Evolutionary conservation across 2,113 vertebrate species (phyloP).

Genomic region (Plecturocebus donacophilus): DNA sequence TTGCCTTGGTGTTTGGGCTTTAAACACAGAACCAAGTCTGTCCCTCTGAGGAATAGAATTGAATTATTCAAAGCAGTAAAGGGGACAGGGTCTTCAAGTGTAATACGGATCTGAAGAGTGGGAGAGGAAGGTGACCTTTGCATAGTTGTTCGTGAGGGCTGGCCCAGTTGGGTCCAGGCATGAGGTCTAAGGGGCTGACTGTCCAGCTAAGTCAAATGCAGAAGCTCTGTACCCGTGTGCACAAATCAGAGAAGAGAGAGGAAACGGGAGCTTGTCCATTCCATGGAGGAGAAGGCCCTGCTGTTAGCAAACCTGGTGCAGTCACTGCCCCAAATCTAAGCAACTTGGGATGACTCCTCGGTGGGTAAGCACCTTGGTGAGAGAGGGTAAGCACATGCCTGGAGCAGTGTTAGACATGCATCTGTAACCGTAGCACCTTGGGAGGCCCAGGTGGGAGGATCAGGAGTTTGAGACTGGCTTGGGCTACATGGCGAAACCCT

Average conservation of each 20-base stretch:
- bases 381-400: background rate
- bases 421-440: too few species aligned
- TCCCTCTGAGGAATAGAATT: background rate
- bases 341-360: background rate
- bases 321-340: background rate
- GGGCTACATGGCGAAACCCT: too few species aligned
- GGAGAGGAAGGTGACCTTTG: background rate
- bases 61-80: background rate
- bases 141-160: rapidly evolving
- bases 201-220: rapidly evolving
- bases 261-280: rapidly evolving
- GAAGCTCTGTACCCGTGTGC: background rate
- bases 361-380: too few species aligned
- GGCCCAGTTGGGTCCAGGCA: rapidly evolving
- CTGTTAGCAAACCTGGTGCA: background rate
- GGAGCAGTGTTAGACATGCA: too few species aligned
- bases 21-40: background rate
- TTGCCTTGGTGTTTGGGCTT: background rate
- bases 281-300: rapidly evolving
- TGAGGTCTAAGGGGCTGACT: rapidly evolving
- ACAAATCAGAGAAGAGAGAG: background rate
- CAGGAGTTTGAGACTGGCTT: too few species aligned
- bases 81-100: rapidly evolving
- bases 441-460: too few species aligned
- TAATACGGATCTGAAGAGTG: rapidly evolving